Evolutionary conservation across 1,140 invertebrate genomes (phyloP), one percentile per base, ranked within the genome.

Genomic region (Rhagoletis zephyria): DNA sequence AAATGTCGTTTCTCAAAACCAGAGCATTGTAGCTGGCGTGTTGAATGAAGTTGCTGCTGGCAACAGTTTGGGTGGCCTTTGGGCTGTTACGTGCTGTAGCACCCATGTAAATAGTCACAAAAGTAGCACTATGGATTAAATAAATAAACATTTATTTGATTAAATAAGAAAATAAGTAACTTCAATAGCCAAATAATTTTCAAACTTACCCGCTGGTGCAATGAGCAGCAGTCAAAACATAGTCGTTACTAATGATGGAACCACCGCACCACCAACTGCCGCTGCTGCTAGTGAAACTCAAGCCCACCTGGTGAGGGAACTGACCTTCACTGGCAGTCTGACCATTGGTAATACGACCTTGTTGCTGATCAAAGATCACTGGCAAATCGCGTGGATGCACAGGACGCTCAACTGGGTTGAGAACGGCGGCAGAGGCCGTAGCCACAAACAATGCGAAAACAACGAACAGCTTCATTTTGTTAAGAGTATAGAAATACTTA

Each of bases 201-300:
- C 30, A 2, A 0, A 81, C 91, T 89, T 88, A 90, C 92, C 56
- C 95, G 94, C 81, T 96, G 89, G 87, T 88, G 67, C 88, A 88
- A 30, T 88, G 88, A 86, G 88, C 88, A 42, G 86, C 88, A n/a
- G 88, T 88, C 16, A 88, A 64, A 86, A 88, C 42, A 81, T 81
- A 87, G n/a, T 30, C 16, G 14, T 63, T 42, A 10, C 14, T 56
- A 56, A 88, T 87, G 40, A 88, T 61, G 74, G 94, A 94, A 12
- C 94, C 95, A 16, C 95, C 95, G 90, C 95, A 96, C 89, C 92
- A 94, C 90, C 90, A 89, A 90, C 92, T 89, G 14, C 88, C 88
- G 14, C 91, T 92, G 42, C 51, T 3, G n/a, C 89, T 92, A 56
- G 89, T 88, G 88, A 94, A 91, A 56, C 88, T 89, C 9, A 95